Percentiles rank a stretch among this genome's conserved stretches.
phyloP scores from a whole-genome alignment of 2,888 invertebrate species.

The Ochlodes sylvanus region DNA sequence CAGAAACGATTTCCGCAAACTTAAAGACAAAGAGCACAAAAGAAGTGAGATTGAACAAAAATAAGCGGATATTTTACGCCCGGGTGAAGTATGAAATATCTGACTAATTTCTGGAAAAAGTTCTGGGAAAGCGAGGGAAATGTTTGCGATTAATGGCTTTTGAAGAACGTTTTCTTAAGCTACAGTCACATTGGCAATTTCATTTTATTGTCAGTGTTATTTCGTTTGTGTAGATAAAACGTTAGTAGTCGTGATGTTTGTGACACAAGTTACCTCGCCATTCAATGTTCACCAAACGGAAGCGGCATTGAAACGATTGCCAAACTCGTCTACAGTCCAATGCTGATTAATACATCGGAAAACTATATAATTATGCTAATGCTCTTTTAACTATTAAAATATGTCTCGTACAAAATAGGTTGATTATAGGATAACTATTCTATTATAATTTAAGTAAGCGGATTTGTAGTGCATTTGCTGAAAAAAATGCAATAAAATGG shows the following conservation, averaged over 20 bases:
- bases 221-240: background rate
- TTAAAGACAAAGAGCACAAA: conserved; percentile 5
- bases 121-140: conserved; percentile 16
- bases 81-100: conserved; percentile 30
- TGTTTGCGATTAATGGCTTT: conserved; percentile 32
- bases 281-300: background rate
- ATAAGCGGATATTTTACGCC: conserved; percentile 24
- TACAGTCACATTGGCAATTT: background rate
- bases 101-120: conserved; percentile 27
- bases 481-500: too few relatives aligned
- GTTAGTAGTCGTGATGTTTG: background rate
- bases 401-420: too few relatives aligned
- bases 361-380: too few relatives aligned
- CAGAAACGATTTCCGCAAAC: conserved; percentile 1
- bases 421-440: too few relatives aligned
- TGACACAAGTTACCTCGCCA: background rate
- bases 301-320: background rate
- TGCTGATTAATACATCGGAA: too few relatives aligned
- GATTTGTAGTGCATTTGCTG: too few relatives aligned
- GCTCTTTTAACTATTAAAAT: too few relatives aligned
- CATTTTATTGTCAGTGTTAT: background rate
- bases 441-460: too few relatives aligned
- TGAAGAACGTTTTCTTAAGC: conserved; percentile 17
- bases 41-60: conserved; percentile 24
- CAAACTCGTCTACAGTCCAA: background rate